phyloP scores from a whole-genome alignment of 2,113 vertebrate genomes.

The Callaeas wilsoni region DNA sequence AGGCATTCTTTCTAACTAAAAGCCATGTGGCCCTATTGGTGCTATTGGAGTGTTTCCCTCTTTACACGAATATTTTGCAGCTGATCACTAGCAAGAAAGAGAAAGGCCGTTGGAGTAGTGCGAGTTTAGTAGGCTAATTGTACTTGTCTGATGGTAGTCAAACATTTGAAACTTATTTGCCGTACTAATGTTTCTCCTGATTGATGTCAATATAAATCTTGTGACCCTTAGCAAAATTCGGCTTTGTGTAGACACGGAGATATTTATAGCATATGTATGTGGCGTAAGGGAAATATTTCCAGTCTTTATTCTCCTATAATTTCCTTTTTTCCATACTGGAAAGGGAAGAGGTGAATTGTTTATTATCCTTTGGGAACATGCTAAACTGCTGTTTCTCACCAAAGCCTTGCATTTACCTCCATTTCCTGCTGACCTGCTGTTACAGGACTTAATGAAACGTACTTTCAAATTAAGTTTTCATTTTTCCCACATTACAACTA shows the following conservation, averaged over 20 bases:
- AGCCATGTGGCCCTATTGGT: neutral
- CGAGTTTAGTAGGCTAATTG: neutral
- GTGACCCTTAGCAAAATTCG: neutral
- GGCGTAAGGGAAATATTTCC: conserved; percentile 26
- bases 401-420: neutral
- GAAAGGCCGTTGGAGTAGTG: neutral
- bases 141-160: neutral
- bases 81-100: neutral
- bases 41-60: neutral
- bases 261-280: conserved; percentile 30
- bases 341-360: conserved; percentile 61
- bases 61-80: neutral
- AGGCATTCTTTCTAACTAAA: neutral
- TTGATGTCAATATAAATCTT: neutral
- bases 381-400: conserved; percentile 42
- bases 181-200: neutral
- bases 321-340: conserved; percentile 52
- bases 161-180: neutral
- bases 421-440: conserved; percentile 7
- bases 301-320: conserved; percentile 57
- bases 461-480: neutral
- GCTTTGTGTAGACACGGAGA: neutral
- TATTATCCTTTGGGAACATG: conserved; percentile 42
- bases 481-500: neutral
- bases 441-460: neutral